These are phyloP conservation scores for Yasuhikotakia modesta DNA, from an alignment of 2,797 vertebrate genomes.

Conservation along the genomic window DNA sequence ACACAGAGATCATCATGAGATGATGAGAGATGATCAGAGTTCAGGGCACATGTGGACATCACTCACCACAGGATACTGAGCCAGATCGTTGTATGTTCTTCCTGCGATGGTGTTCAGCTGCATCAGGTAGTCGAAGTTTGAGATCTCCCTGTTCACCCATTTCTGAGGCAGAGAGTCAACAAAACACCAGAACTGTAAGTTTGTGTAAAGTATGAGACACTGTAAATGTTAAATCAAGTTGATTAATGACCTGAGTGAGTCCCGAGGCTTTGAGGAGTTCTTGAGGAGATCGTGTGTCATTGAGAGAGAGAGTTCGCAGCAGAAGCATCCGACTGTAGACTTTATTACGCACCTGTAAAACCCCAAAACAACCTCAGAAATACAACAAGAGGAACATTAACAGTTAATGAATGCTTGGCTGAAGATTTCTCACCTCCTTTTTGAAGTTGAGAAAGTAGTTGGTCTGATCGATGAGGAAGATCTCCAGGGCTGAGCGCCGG, in stretches of 20 bases:
- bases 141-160: slow-evolving; percentile 97
- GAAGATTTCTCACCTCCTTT: slow-evolving; percentile 82
- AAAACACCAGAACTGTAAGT: background rate
- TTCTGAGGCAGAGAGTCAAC: slow-evolving; percentile 75
- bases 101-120: slow-evolving; percentile 97
- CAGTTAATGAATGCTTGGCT: no score
- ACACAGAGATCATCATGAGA: slow-evolving; percentile 30
- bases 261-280: slow-evolving; percentile 93
- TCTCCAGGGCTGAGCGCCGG: slow-evolving; percentile 92
- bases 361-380: background rate
- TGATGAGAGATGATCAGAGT: slow-evolving; percentile 4
- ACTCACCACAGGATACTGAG: slow-evolving; percentile 94
- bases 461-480: slow-evolving; percentile 96
- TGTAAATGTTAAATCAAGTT: background rate
- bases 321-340: slow-evolving; percentile 91
- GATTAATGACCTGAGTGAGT: slow-evolving; percentile 86
- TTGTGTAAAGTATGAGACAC: background rate
- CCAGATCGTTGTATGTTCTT: slow-evolving; percentile 93
- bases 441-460: slow-evolving; percentile 98
- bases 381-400: background rate
- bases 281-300: slow-evolving; percentile 91
- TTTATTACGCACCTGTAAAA: slow-evolving; percentile 87
- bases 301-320: slow-evolving; percentile 86
- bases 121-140: slow-evolving; percentile 98
- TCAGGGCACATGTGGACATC: background rate